Conservation (phyloP, 1,140 invertebrate genomes). For the Lepidurus apus region DNA sequence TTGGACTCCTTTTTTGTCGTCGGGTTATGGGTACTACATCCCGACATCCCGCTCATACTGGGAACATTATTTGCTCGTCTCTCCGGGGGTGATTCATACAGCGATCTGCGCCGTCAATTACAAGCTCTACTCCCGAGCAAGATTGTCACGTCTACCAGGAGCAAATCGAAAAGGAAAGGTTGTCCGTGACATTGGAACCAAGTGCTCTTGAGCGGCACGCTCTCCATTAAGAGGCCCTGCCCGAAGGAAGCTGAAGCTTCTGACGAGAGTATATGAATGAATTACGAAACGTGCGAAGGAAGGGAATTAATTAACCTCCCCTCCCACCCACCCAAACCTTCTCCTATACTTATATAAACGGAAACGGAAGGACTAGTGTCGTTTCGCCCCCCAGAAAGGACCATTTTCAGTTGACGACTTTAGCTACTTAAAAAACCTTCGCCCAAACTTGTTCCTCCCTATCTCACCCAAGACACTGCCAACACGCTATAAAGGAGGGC, state of each 20-base stretch:
- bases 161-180: background rate
- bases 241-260: background rate
- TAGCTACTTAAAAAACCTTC: background rate
- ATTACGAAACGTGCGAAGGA: background rate
- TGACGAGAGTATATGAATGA: background rate
- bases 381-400: background rate
- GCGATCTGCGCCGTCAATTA: background rate
- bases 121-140: background rate
- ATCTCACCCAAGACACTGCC: no score
- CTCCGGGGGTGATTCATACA: background rate
- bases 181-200: background rate
- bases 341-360: no score
- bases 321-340: background rate
- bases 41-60: background rate
- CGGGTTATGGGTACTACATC: background rate
- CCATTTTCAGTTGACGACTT: background rate
- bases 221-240: background rate
- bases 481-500: no score
- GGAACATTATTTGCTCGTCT: background rate
- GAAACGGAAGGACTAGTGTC: no score
- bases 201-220: background rate
- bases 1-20: no score
- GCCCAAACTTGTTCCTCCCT: no score
- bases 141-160: background rate
- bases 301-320: background rate